phyloP scores from a whole-genome alignment of 2,888 invertebrate genomes.

The Chesias legatella region DNA sequence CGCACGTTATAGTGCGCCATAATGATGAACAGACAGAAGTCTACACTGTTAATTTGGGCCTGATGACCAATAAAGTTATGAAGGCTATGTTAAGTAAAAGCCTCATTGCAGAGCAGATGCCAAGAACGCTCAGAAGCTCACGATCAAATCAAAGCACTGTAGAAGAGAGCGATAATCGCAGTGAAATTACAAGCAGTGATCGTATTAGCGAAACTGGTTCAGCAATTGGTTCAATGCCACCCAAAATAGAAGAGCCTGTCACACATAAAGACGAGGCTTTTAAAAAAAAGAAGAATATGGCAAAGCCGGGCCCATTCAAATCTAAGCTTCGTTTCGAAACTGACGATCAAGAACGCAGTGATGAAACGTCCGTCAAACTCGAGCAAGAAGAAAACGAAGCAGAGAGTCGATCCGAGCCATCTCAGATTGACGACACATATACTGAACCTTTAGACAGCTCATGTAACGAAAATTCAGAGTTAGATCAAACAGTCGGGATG shows the following conservation, averaged over 20 bases:
- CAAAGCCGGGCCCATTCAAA: constrained; percentile 34
- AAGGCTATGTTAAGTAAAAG: constrained; percentile 34
- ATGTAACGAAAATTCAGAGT: background rate
- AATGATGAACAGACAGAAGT: constrained; percentile 68
- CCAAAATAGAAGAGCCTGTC: constrained; percentile 10
- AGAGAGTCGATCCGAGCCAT: constrained; percentile 22
- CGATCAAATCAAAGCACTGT: constrained; percentile 40
- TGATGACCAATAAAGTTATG: constrained; percentile 48
- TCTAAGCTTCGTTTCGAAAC: constrained; percentile 62
- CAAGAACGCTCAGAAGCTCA: constrained; percentile 45
- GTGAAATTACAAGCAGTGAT: constrained; percentile 33
- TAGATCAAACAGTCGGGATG: no score
- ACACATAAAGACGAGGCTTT: constrained; percentile 4
- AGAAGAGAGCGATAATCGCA: constrained; percentile 40
- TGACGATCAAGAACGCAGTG: constrained; percentile 26
- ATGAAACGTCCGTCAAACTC: constrained; percentile 24
- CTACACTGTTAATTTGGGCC: constrained; percentile 60
- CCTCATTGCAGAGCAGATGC: constrained; percentile 25
- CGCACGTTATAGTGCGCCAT: constrained; percentile 82
- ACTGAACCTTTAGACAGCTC: constrained; percentile 8
- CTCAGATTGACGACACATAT: constrained; percentile 17
- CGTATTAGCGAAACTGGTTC: constrained; percentile 22
- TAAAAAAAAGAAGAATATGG: constrained; percentile 12
- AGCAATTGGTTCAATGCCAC: constrained; percentile 10
- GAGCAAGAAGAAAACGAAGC: constrained; percentile 27